phyloP scores from a whole-genome alignment of 2,888 invertebrate species.

The Encarsia formosa region DNA sequence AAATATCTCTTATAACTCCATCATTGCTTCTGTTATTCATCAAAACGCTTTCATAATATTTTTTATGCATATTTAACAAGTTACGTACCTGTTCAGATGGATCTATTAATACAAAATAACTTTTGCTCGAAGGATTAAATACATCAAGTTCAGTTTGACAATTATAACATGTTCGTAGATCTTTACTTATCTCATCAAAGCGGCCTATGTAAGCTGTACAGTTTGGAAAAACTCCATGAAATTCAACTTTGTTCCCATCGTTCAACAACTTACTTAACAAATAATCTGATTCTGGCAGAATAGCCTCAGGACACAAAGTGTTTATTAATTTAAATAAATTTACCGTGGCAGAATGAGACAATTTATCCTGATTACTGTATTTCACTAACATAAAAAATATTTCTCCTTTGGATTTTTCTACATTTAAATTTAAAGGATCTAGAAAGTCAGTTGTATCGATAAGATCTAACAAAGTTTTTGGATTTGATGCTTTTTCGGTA shows the following conservation, averaged over 20 bases:
- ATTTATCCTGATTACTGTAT: not conserved
- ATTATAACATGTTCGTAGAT: too few relatives aligned
- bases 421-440: not conserved
- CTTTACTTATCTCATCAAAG: too few relatives aligned
- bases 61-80: not conserved
- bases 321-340: conserved; percentile 12
- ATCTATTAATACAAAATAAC: not conserved
- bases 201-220: too few relatives aligned
- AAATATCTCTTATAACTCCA: not conserved
- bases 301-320: not conserved
- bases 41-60: not conserved
- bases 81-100: not conserved
- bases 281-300: conserved; percentile 1
- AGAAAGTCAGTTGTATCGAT: not conserved
- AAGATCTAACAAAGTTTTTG: too few relatives aligned
- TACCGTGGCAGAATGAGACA: not conserved
- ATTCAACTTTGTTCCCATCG: not conserved
- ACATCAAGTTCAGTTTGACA: not conserved
- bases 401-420: conserved; percentile 1
- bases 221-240: too few relatives aligned
- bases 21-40: not conserved
- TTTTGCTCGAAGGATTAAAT: not conserved
- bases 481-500: too few relatives aligned
- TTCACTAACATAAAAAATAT: too few relatives aligned
- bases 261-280: conserved; percentile 3